Base-by-base conservation (phyloP, 37 sponge, comb jelly and placozoan genomes). In the Spongilla lacustris region DNA sequence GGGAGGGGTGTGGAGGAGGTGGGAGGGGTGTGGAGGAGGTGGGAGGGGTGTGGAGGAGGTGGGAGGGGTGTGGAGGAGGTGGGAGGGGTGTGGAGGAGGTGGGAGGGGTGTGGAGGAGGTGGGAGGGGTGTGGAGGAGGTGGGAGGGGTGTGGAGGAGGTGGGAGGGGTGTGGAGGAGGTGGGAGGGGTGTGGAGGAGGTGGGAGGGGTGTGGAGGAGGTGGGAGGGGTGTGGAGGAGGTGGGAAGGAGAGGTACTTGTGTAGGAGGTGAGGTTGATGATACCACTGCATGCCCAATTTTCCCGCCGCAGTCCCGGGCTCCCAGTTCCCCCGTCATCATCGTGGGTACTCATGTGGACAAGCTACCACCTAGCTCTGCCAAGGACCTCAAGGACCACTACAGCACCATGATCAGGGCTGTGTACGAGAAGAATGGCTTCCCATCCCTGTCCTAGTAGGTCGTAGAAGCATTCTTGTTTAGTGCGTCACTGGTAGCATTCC, bases 311-410 rank as follows among this genome's bases (percentile, higher is more conserved):
- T 95, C 97, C n/a, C 73, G 99, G 76, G 99, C 99, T 36, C 95
- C 97, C 3, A 77, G 89, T 67, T 95, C 95, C 31, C 87, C 97
- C 2, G 96, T 96, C 12, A 88, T 98, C 46, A 93, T 98, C 46
- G 97, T 98, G 24, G 99, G 94, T 24, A 98, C 99, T 17, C 95
- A 96, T 84, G n/a, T 88, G 82, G 99, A 98, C 90, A 93, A 93
- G 83, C 48, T 98, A 26, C 86, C 82, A 34, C 26, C 69, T 0
- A 38, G 66, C 12, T 68, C 66, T 27, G 69, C 67, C 0, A 0
- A 14, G 3, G 86, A 88, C 26, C 76, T 91, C 76, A 88, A 85
- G 36, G 77, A 77, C 0, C 23, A 41, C 10, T 94, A 88, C 84
- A 74, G 73, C 24, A 13, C 66, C 67, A 49, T 48, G 49, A 91